These are phyloP conservation scores for Venusia cambrica DNA, from an alignment of 2,888 invertebrate genomes.

Conservation along the genomic window DNA sequence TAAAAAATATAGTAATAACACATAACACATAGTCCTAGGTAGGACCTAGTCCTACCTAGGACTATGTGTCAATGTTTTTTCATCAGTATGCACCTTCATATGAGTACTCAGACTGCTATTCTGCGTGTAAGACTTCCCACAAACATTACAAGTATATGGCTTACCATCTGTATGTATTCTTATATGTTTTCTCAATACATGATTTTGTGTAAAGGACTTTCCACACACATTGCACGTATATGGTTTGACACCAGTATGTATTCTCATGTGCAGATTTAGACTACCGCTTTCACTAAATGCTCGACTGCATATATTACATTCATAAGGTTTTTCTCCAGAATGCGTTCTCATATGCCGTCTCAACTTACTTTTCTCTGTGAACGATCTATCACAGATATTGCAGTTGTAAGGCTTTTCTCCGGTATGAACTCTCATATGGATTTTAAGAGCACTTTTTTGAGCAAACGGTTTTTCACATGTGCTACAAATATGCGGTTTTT, in stretches of 20 bases:
- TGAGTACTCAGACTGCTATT: conserved; percentile 13
- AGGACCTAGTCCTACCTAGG: too few species aligned
- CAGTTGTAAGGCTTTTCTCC: conserved; percentile 14
- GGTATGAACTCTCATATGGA: conserved; percentile 11
- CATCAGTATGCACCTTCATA: conserved; percentile 11
- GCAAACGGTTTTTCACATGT: conserved; percentile 13
- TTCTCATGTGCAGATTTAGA: too few species aligned
- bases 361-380: conserved; percentile 10
- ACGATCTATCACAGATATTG: conserved; percentile 9
- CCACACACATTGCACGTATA: too few species aligned
- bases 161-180: conserved; percentile 10
- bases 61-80: too few species aligned
- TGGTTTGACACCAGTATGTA: too few species aligned
- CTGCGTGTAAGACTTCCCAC: conserved; percentile 12
- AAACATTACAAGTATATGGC: conserved; percentile 12
- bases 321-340: too few species aligned
- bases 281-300: too few species aligned
- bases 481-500: conserved; percentile 8
- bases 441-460: conserved; percentile 7
- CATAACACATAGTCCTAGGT: too few species aligned
- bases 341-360: too few species aligned
- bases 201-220: conserved; percentile 14
- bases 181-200: conserved; percentile 12
- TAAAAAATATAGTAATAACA: too few species aligned
- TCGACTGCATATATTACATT: too few species aligned